Base-by-base conservation (phyloP, 1,140 invertebrate genomes). In the Bilobella aurantiaca region DNA sequence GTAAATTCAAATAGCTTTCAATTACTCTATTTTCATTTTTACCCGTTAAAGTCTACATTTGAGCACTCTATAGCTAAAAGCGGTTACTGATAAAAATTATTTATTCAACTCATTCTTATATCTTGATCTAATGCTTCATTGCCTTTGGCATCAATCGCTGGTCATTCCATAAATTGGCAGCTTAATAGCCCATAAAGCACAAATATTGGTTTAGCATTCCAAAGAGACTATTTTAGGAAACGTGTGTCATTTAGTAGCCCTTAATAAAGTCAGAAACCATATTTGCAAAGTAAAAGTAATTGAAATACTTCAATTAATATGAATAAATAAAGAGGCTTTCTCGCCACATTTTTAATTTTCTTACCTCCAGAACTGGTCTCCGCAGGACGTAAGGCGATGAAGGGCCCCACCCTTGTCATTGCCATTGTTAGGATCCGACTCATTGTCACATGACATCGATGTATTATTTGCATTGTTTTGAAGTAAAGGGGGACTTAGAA, bases 321-420 rank as follows among this genome's bases (percentile, higher is more conserved):
- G 5, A 12, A 53, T 53, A 53, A 42, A 42, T 12, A 8, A 12
- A 8, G 8, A 12, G 37, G 8, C n/a, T 42, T 42, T 42, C 37
- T 42, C n/a, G 8, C 8, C 8, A 42, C 8, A 42, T 42, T 8
- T 42, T 42, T 42, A 8, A 8, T 59, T 42, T 30, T 3, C 32
- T 49, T 61, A 66, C 64, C 34, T 66, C 58, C 58, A 66, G 46
- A 66, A 34, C 37, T 66, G 64, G 16, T 66, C 64, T 5, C 58
- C 58, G 32, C 59, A 66, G 8, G 64, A 30, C 8, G 57, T 14
- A 14, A 58, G 27, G 23, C 37, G 58, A 2, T 57, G 21, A 42
- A 28, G 18, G 16, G 8, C 49, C 53, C 63, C 18, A 23, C 27
- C 31, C 37, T 42, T 14, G 34, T 29, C 42, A 47, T 56, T 63